Base-by-base conservation (phyloP, 2,797 vertebrate genomes). In the Galagoides demidoff region DNA sequence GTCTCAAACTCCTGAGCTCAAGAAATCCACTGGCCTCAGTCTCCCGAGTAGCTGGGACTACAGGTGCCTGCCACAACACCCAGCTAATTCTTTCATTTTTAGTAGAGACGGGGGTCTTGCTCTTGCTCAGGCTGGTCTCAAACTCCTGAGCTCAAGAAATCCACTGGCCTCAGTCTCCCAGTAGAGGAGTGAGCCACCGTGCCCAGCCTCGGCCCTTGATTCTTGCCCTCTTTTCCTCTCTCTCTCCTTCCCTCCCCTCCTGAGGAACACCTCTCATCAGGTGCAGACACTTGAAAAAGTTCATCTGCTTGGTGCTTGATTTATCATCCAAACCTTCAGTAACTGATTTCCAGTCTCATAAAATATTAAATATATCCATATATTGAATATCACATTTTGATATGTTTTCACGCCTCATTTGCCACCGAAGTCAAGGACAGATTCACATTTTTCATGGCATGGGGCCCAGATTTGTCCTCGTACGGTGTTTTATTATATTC, bases 361-460 rank as follows among this genome's bases (percentile, higher is more conserved):
- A 98, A 98, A 98, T 98, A 98, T 98, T 98, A 98, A 98, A 98
- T 89, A 98, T 96, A 92, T 98, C 98, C 97, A 97, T 98, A 98
- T 97, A 98, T 98, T 92, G 98, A 98, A 97, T 98, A 98, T 98
- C 97, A 97, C 97, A 96, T 98, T 98, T 98, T 98, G 98, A 98
- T 98, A 98, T 96, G 97, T 98, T 98, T 98, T 98, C 97, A 98
- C 39, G 96, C 98, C 98, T 98, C 98, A 98, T 99, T 98, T 98
- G 95, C 98, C 97, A 20, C 95, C 4, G 91, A 97, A 98, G 98
- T 98, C 98, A 98, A 98, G 98, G 98, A 98, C 98, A 98, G 94
- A 97, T 97, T 97, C 97, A 96, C 97, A 96, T 98, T 98, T 98
- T 98, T 98, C 97, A 98, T 98, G 96, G 98, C 97, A 91, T 14